Conservation (phyloP, 2,888 invertebrate species). For the Xanthia icteritia region DNA sequence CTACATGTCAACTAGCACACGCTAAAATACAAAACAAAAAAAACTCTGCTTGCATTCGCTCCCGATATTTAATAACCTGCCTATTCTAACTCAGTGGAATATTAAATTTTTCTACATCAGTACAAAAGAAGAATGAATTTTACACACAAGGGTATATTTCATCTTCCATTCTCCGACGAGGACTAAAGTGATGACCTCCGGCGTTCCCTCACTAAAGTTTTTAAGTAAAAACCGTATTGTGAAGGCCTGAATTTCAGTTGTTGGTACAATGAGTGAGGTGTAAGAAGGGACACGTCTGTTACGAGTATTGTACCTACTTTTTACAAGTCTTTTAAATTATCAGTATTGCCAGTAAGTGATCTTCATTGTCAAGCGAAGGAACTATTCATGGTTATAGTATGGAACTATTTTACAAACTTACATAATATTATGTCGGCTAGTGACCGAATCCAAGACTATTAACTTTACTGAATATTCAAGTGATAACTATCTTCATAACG, state of each 20-base stretch:
- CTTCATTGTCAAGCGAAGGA: not conserved
- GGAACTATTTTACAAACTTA: not conserved
- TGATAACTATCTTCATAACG: not conserved
- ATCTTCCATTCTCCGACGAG: slow-evolving; percentile 18
- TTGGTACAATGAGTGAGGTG: not conserved
- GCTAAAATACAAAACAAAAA: too few species aligned
- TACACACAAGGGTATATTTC: slow-evolving; percentile 22
- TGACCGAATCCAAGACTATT: too few species aligned
- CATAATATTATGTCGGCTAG: not conserved
- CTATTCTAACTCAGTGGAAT: slow-evolving; percentile 12
- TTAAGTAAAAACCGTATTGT: slow-evolving; percentile 20
- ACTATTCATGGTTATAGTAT: not conserved
- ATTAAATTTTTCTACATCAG: slow-evolving; percentile 5
- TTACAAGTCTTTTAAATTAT: not conserved
- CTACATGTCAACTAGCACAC: too few species aligned
- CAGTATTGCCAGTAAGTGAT: not conserved
- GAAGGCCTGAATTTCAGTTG: slow-evolving; percentile 15
- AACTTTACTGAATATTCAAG: not conserved
- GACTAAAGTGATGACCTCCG: slow-evolving; percentile 28
- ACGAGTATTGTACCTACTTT: slow-evolving; percentile 5
- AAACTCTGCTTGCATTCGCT: not conserved
- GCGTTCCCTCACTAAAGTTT: slow-evolving; percentile 31
- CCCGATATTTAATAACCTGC: not conserved
- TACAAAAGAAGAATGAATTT: slow-evolving; percentile 28
- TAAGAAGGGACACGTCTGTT: not conserved